phyloP scores from a whole-genome alignment of 2,113 vertebrate genomes.

The Pelecanus crispus region DNA sequence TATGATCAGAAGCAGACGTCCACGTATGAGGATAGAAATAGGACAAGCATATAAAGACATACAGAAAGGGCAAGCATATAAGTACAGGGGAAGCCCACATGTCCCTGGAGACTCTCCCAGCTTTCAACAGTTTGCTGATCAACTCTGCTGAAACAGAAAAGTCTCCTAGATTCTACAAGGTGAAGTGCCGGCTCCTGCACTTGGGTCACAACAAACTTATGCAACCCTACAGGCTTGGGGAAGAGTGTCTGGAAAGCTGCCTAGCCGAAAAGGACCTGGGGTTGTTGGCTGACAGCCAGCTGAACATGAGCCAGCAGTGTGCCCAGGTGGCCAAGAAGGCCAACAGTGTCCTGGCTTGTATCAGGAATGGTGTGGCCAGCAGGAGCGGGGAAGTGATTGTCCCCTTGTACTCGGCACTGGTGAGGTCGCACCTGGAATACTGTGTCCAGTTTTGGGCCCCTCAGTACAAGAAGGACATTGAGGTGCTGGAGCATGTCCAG shows the following conservation, averaged over 20 bases:
- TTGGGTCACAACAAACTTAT: not conserved
- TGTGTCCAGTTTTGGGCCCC: not conserved
- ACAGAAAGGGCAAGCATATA: not conserved
- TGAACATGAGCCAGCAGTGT: not conserved
- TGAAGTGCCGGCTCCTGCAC: fast-evolving
- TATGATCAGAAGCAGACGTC: not conserved
- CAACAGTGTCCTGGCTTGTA: not conserved
- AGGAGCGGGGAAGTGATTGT: fast-evolving
- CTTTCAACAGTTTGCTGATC: not conserved
- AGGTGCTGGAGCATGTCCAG: fast-evolving
- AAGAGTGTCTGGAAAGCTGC: not conserved
- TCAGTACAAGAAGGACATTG: fast-evolving
- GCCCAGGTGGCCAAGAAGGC: not conserved
- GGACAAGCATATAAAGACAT: not conserved
- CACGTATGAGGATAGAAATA: not conserved
- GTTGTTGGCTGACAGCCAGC: fast-evolving
- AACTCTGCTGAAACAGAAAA: not conserved
- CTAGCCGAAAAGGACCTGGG: fast-evolving
- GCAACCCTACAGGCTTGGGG: fast-evolving
- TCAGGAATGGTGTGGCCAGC: not conserved
- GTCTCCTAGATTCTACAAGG: not conserved
- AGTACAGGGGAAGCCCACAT: not conserved
- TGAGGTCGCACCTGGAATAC: fast-evolving
- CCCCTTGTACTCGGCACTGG: fast-evolving
- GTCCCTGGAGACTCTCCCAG: not conserved